Conservation (phyloP, 2,797 vertebrate species). For the Clarias fuscus region DNA sequence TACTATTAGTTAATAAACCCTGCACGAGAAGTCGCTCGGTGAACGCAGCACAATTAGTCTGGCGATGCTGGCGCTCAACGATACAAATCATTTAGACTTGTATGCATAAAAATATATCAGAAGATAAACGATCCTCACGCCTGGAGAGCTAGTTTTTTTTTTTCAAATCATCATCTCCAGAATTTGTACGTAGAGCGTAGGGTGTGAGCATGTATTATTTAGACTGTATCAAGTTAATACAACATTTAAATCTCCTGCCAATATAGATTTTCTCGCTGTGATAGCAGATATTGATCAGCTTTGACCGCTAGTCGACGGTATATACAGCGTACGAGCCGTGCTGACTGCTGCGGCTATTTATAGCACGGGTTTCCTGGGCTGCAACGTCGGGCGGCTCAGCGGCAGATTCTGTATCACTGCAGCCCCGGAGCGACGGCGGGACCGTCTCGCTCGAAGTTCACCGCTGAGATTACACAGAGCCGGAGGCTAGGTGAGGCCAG, state of each 20-base stretch:
- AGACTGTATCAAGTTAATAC: conserved; percentile 29
- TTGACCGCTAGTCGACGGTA: conserved; percentile 44
- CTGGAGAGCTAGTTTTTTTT: background rate
- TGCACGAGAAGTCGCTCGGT: background rate
- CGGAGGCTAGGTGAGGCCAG: conserved; percentile 1
- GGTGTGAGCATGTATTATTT: background rate
- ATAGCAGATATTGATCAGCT: conserved; percentile 42
- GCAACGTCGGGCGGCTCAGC: conserved; percentile 34
- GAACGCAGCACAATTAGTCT: background rate
- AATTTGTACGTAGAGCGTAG: background rate
- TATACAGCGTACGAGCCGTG: conserved; percentile 22
- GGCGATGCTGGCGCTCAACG: background rate
- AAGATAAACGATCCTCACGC: background rate
- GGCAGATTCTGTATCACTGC: conserved; percentile 39
- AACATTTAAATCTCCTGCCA: conserved; percentile 33
- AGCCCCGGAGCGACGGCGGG: conserved; percentile 34
- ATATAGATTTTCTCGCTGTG: conserved; percentile 24
- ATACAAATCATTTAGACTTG: background rate
- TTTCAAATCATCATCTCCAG: background rate
- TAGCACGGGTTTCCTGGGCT: conserved; percentile 46
- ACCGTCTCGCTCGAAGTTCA: conserved; percentile 30
- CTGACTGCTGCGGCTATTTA: conserved; percentile 52
- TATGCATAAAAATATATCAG: background rate
- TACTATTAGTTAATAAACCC: background rate
- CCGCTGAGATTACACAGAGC: conserved; percentile 27